These are phyloP conservation scores for Pterostichus madidus DNA, from an alignment of 2,888 invertebrate genomes.

Conservation along the genomic window DNA sequence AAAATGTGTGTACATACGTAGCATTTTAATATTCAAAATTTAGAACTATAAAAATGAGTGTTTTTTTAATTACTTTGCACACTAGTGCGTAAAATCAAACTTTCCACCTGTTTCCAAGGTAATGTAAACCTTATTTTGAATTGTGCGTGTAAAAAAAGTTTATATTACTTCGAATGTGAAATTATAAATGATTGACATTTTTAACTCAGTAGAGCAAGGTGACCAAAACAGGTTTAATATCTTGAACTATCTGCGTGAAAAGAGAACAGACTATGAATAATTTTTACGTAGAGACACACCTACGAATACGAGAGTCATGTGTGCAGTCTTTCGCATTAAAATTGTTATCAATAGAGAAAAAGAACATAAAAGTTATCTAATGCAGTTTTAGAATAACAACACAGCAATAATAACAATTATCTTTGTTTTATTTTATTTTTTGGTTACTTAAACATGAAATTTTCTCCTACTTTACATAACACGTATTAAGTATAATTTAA, in stretches of 20 bases:
- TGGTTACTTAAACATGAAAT: constrained; percentile 17
- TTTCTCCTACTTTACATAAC: constrained; percentile 37
- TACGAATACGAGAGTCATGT: constrained; percentile 8
- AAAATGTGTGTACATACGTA: too few relatives aligned
- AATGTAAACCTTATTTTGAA: too few relatives aligned
- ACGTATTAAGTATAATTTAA: not conserved
- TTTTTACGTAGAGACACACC: constrained; percentile 11
- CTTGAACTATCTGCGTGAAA: not conserved
- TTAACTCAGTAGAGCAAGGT: constrained; percentile 29
- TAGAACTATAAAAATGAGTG: too few relatives aligned
- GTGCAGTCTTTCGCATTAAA: constrained; percentile 14
- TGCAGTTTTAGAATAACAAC: constrained; percentile 14
- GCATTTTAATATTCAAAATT: too few relatives aligned
- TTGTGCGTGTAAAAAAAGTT: too few relatives aligned
- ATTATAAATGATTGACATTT: constrained; percentile 16
- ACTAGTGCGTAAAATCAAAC: too few relatives aligned
- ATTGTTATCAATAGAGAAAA: constrained; percentile 23
- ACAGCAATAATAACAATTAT: constrained; percentile 25
- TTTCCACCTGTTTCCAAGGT: too few relatives aligned
- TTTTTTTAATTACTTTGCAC: too few relatives aligned
- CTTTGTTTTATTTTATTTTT: constrained; percentile 29
- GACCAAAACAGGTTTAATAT: constrained; percentile 30
- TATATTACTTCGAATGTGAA: not conserved
- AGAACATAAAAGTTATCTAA: constrained; percentile 28
- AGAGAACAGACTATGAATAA: not conserved